phyloP scores from a whole-genome alignment of 30 jellyfish, hydroid and myxozoan species.

The Aurelia sp. region DNA sequence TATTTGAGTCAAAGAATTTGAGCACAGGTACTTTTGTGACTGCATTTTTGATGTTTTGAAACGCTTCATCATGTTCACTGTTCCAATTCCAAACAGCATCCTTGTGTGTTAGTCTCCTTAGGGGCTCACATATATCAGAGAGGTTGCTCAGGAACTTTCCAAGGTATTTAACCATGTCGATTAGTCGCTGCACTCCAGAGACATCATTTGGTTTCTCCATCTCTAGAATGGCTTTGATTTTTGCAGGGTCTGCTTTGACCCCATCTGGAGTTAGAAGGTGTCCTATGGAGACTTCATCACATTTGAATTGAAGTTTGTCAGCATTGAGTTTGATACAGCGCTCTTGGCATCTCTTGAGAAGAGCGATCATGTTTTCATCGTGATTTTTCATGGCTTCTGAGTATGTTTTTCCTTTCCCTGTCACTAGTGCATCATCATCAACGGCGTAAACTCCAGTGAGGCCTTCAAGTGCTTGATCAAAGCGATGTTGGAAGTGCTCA shows the following conservation, averaged over 20 bases:
- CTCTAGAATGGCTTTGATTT: too few relatives aligned
- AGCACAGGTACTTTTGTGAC: too few relatives aligned
- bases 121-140: neutral
- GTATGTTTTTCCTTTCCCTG: too few relatives aligned
- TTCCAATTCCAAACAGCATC: conserved; percentile 3
- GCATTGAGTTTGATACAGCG: conserved; percentile 9
- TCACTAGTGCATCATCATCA: conserved; percentile 31
- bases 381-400: conserved; percentile 9
- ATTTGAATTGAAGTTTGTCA: conserved; percentile 25
- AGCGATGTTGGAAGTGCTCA: conserved; percentile 11
- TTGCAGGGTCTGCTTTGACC: conserved; percentile 22
- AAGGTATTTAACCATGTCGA: too few relatives aligned
- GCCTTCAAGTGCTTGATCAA: too few relatives aligned
- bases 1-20: too few relatives aligned
- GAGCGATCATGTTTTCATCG: conserved; percentile 22
- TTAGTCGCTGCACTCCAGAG: too few relatives aligned
- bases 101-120: conserved; percentile 1
- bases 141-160: too few relatives aligned
- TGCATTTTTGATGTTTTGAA: too few relatives aligned
- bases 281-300: conserved; percentile 7
- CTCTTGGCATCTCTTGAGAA: conserved; percentile 23
- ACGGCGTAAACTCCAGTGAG: conserved; percentile 19
- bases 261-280: conserved; percentile 34
- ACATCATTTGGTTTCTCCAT: too few relatives aligned
- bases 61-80: too few relatives aligned